Evolutionary conservation across 2,888 invertebrate species (phyloP), one percentile per base, ranked within the genome.

Genomic region (Opisthograptis luteolata): DNA sequence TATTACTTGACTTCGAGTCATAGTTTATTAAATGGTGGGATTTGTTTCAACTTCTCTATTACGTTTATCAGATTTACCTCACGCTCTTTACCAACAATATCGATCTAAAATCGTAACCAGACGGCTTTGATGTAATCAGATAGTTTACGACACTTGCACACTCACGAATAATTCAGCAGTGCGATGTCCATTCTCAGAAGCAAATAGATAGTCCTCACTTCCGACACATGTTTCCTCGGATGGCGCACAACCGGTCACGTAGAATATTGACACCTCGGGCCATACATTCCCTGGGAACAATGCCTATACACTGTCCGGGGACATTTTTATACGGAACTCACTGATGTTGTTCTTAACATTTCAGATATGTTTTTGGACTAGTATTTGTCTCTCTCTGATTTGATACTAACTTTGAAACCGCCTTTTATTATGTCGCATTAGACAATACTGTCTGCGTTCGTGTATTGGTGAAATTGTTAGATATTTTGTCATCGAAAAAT

Each of bases 221-320:
- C 88, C 89, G 89, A 88, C 89, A 87, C 86, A 86, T 86, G 87
- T 87, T 86, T 87, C 87, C 85, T 80, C 70, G 77, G 81, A 76
- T 76, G 73, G 77, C 80, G 81, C 82, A 81, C 80, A 79, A 76
- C 82, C 81, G 85, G 88, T 88, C 89, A 90, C 88, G 89, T 89
- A 90, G 86, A 85, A 89, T 89, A 90, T 90, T 87, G 89, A 90
- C 87, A 87, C 87, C 86, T 82, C 79, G 58, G 80, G 86, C 87
- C 70, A 84, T 81, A 79, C 79, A 79, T 77, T 81, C 77, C 66
- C 71, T 55, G 64, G 75, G 74, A 81, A 83, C 83, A 82, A 83
- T 82, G 82, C 81, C 75, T 78, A 73, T 65, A 73, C 72, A 60
- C 65, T 66, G 69, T 61, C 69, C 70, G 64, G 71, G 65, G 67